Percentiles rank a stretch among this genome's conserved stretches.
Evolutionary conservation across 1,140 invertebrate species (phyloP).

Genomic region (Neomicropteryx cornuta): DNA sequence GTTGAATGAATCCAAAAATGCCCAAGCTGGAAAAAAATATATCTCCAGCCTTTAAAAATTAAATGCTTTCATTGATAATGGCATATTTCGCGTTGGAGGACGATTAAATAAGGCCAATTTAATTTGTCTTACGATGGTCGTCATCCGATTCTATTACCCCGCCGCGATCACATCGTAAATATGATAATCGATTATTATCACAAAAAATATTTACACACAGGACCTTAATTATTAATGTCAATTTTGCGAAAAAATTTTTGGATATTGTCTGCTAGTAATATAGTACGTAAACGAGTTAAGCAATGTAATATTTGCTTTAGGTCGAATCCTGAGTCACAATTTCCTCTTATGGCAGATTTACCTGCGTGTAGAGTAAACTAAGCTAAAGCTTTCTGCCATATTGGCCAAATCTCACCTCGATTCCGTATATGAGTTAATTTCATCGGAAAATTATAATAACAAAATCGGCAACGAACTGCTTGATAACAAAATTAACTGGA

Average conservation of each 20-base stretch:
- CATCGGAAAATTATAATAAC: slow-evolving; percentile 7
- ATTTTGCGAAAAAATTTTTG: slow-evolving; percentile 4
- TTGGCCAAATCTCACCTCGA: slow-evolving; percentile 5
- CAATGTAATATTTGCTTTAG: slow-evolving; percentile 9
- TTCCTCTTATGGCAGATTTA: slow-evolving; percentile 10
- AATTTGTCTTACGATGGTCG: too few relatives aligned
- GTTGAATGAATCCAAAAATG: too few relatives aligned
- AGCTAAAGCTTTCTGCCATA: background rate
- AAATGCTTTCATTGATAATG: too few relatives aligned
- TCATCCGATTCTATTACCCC: too few relatives aligned
- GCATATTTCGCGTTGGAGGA: too few relatives aligned
- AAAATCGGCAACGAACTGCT: slow-evolving; percentile 1
- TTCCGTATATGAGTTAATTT: slow-evolving; percentile 8
- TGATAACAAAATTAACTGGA: slow-evolving; percentile 10
- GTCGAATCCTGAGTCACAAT: background rate
- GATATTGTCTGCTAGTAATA: slow-evolving; percentile 5
- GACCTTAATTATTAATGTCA: slow-evolving; percentile 1
- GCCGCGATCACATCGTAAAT: too few relatives aligned
- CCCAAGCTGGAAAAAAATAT: too few relatives aligned
- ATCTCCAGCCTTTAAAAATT: too few relatives aligned
- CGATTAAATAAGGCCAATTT: too few relatives aligned
- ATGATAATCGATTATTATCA: too few relatives aligned
- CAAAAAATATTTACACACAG: slow-evolving; percentile 4
- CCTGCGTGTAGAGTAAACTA: slow-evolving; percentile 3
- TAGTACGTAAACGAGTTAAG: slow-evolving; percentile 1